Conservation (phyloP, 2,113 vertebrate genomes). For the Nibea albiflora region DNA sequence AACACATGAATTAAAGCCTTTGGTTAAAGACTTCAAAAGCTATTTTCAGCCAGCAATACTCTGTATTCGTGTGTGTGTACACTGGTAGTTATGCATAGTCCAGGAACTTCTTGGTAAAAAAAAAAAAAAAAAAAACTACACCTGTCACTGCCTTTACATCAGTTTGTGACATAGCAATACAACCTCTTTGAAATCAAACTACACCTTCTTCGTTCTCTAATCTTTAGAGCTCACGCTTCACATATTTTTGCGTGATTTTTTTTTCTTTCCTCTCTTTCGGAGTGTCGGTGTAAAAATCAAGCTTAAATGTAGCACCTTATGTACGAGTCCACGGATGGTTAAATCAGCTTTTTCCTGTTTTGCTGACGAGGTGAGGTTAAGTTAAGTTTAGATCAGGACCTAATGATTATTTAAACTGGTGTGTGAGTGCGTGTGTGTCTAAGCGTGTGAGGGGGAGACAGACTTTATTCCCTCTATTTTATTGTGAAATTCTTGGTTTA, state of each 20-base stretch:
- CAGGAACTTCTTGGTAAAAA: not conserved
- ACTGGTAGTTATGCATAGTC: not conserved
- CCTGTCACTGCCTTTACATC: slow-evolving; percentile 21
- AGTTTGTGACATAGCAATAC: slow-evolving; percentile 6
- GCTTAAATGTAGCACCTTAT: slow-evolving; percentile 59
- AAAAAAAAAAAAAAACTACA: not conserved
- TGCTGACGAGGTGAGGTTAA: not conserved
- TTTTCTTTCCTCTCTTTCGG: not conserved
- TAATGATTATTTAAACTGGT: slow-evolving; percentile 29
- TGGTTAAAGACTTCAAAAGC: not conserved
- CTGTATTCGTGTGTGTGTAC: no score
- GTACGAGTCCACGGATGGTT: not conserved
- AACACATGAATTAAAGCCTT: not conserved
- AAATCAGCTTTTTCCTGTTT: slow-evolving; percentile 2
- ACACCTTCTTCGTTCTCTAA: not conserved
- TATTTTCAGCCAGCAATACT: slow-evolving; percentile 12
- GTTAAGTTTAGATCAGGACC: slow-evolving; percentile 1
- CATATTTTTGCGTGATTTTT: not conserved
- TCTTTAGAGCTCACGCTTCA: not conserved
- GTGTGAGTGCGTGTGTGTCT: not conserved
- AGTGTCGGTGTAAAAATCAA: slow-evolving; percentile 9
- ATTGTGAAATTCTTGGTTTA: slow-evolving; percentile 36
- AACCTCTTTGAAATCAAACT: not conserved
- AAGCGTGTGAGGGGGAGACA: not conserved
- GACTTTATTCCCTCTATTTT: slow-evolving; percentile 6